A percentile compares a stretch with the other conserved stretches of the same genome.
Conservation (phyloP, 2,797 vertebrate species). For the Aulostomus chinensis region DNA sequence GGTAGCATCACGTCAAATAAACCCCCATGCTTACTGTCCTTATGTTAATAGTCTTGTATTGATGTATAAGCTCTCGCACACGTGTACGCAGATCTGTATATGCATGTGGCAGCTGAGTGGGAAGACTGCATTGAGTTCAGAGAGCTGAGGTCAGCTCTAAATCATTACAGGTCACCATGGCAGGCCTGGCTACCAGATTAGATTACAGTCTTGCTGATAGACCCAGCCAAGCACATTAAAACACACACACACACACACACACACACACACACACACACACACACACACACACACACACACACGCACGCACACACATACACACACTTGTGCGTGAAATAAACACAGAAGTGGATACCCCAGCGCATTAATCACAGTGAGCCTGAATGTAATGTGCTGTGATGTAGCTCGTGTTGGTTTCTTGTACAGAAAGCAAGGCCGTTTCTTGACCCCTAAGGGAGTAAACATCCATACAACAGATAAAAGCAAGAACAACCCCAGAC, state of each 20-base stretch:
- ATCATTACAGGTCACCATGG: conserved; percentile 75
- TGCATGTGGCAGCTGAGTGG: conserved; percentile 33
- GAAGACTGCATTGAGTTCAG: conserved; percentile 67
- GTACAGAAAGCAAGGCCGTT: conserved; percentile 37
- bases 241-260: conserved; percentile 31
- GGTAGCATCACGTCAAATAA: conserved; percentile 14
- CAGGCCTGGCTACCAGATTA: conserved; percentile 70
- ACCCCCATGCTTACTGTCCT: conserved; percentile 13
- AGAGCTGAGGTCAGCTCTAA: conserved; percentile 73
- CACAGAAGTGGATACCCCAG: conserved; percentile 49
- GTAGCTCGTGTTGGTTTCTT: conserved; percentile 56
- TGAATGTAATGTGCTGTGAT: conserved; percentile 56
- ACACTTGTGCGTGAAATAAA: conserved; percentile 46
- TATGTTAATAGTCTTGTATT: conserved; percentile 48
- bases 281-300: conserved; percentile 31
- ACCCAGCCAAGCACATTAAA: conserved; percentile 66
- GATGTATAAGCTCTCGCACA: conserved; percentile 28
- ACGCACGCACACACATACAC: conserved; percentile 13
- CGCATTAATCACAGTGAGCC: conserved; percentile 68
- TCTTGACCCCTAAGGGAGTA: conserved; percentile 58
- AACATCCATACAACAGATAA: conserved; percentile 59
- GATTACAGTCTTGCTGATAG: conserved; percentile 73
- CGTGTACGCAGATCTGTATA: conserved; percentile 6
- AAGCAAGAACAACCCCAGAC: conserved; percentile 45
- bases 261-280: conserved; percentile 14